phyloP scores from a whole-genome alignment of 2,113 vertebrate species.

The Zosterops pallidus region DNA sequence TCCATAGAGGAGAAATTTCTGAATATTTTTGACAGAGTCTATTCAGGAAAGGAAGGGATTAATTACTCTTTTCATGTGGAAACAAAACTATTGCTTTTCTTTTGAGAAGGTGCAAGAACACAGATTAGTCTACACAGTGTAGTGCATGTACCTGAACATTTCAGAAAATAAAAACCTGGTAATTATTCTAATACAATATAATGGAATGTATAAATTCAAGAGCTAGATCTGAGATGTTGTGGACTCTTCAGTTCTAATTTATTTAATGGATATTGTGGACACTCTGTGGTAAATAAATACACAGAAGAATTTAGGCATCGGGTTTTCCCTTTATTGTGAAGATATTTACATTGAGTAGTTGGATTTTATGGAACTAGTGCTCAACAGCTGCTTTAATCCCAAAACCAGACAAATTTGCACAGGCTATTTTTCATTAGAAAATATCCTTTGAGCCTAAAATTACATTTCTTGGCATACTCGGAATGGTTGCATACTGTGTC shows the following conservation, averaged over 20 bases:
- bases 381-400: background rate
- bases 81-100: background rate
- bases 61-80: background rate
- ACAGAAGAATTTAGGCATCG: background rate
- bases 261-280: background rate
- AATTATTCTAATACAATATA: background rate
- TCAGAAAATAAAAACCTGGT: background rate
- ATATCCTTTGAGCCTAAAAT: background rate
- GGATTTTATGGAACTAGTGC: background rate
- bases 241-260: background rate
- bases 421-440: background rate
- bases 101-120: background rate
- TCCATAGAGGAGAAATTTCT: background rate
- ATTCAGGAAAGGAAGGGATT: background rate
- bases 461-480: background rate
- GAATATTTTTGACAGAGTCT: background rate
- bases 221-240: background rate
- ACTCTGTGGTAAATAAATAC: background rate
- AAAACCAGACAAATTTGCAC: background rate
- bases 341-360: background rate
- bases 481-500: background rate
- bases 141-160: background rate
- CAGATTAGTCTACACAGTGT: background rate
- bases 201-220: background rate
- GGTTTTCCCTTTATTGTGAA: background rate